Conservation (phyloP, 2,888 invertebrate species). For the Muscina levida region DNA sequence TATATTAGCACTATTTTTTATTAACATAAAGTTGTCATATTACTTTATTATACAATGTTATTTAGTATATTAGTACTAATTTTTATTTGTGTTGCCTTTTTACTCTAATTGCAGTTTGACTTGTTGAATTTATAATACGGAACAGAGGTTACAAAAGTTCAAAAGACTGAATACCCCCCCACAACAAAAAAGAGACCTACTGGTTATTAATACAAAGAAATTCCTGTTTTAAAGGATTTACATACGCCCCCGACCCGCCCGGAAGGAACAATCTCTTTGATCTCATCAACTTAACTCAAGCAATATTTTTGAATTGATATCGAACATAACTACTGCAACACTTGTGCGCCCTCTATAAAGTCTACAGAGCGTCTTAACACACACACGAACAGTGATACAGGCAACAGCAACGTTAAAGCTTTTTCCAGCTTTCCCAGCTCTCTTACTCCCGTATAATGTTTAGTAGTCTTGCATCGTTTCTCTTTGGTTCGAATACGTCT, state of each 20-base stretch:
- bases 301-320: conserved; percentile 49
- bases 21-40: too few species aligned
- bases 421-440: conserved; percentile 42
- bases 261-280: conserved; percentile 42
- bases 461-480: conserved; percentile 83
- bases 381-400: too few species aligned
- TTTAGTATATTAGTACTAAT: too few species aligned
- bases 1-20: too few species aligned
- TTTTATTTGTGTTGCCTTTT: neutral
- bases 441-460: conserved; percentile 80
- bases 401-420: conserved; percentile 45
- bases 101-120: conserved; percentile 54
- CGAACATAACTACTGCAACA: neutral
- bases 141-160: conserved; percentile 51
- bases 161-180: conserved; percentile 64
- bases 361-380: neutral
- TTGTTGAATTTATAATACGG: conserved; percentile 42
- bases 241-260: neutral
- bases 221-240: conserved; percentile 62
- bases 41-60: too few species aligned
- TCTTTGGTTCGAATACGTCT: conserved; percentile 80
- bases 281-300: conserved; percentile 54
- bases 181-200: neutral
- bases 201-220: conserved; percentile 30
- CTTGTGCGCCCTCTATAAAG: too few species aligned